Evolutionary conservation across 2,888 invertebrate species (phyloP), one percentile per base, ranked within the genome.

Genomic region (Euclidia mi): DNA sequence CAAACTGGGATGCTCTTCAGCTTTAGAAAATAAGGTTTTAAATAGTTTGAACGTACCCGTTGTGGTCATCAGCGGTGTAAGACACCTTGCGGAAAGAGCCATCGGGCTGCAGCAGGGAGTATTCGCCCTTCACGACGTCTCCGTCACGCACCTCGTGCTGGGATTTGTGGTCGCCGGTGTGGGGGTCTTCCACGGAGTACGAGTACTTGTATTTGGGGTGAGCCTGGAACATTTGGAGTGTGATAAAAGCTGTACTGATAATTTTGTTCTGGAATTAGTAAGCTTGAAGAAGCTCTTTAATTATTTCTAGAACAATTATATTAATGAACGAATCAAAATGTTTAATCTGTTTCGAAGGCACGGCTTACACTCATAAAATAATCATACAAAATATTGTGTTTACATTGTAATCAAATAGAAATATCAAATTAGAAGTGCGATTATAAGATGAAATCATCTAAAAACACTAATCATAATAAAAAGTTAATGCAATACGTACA

Each of bases 81-180:
- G 95, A 92, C 18, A 96, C 96, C 71, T 95, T 95, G 79, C 96
- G 94, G 85, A 95, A 90, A 58, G 95, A 95, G 65, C 96, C 96
- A 75, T 95, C 95, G 15, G 96, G 95, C 80, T 96, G 95, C 65
- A 95, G 92, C 49, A 96, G 89, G 25, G 95, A 95, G 88, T 96
- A 96, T 72, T 96, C 95, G 56, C 96, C 96, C 82, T 95, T 95
- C 47, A 96, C 96, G 40, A 95, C 95, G 69, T 96, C 95, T 17
- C 96, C 96, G 79, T 95, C 95, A 38, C 95, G 94, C 73, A 88
- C 88, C 81, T 96, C 96, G 50, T 94, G 91, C 82, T 96, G 96
- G 75, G 95, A 94, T 84, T 96, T 96, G 87, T 95, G 95, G 89
- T 96, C 96, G 10, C 95, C 96, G 55, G 95, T 95, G 76, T 95